Conservation (phyloP, 2,797 vertebrate species). For the Lemur catta region DNA sequence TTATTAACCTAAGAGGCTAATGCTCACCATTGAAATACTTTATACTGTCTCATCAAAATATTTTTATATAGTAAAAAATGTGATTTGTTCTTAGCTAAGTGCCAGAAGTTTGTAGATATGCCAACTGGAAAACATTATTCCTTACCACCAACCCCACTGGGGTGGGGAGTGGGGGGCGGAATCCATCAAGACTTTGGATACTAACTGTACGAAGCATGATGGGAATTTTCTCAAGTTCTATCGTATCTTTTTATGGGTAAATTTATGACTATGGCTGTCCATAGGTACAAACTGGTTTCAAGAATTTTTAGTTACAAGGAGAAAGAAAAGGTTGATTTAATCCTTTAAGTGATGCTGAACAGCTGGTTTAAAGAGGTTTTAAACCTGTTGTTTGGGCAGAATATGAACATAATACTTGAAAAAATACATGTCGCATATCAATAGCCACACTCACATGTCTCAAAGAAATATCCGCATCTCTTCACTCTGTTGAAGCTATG, state of each 20-base stretch:
- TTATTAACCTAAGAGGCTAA: conserved; percentile 71
- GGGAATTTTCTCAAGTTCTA: not conserved
- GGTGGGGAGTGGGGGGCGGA: not conserved
- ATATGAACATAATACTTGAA: not conserved
- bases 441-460: not conserved
- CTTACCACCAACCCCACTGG: not conserved
- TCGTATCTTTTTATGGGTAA: conserved; percentile 13
- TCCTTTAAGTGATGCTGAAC: not conserved
- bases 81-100: conserved; percentile 77
- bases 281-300: not conserved
- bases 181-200: not conserved
- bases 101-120: conserved; percentile 57
- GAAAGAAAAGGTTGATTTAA: not conserved
- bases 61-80: conserved; percentile 71
- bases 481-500: not conserved
- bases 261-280: not conserved
- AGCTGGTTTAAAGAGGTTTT: not conserved
- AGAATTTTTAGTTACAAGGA: conserved; percentile 21
- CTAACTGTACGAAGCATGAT: not conserved
- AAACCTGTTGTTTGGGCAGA: not conserved
- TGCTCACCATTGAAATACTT: conserved; percentile 69
- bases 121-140: conserved; percentile 73
- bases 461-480: not conserved
- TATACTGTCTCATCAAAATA: conserved; percentile 79
- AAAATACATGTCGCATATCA: not conserved